Percentiles rank a stretch among this genome's conserved stretches.
Conservation (phyloP, 2,113 vertebrate species). For the Neotoma lepida region DNA sequence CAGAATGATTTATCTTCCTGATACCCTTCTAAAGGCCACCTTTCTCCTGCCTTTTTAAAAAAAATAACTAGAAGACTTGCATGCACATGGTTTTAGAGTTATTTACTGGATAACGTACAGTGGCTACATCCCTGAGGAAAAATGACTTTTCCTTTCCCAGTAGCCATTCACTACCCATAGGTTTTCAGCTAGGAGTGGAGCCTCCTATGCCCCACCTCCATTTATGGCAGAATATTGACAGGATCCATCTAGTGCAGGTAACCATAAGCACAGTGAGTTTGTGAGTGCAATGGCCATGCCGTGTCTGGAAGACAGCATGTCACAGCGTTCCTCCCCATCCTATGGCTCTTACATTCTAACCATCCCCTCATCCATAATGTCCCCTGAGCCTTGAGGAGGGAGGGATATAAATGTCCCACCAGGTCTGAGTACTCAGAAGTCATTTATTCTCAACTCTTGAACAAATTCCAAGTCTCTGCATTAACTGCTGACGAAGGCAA, state of each 20-base stretch:
- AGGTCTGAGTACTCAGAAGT: background rate
- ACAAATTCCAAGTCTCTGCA: background rate
- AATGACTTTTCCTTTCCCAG: background rate
- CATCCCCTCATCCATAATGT: background rate
- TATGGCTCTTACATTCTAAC: background rate
- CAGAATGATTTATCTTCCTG: background rate
- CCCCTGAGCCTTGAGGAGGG: background rate
- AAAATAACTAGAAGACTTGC: background rate
- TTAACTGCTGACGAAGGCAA: background rate
- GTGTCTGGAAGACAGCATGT: background rate
- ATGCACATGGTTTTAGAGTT: background rate
- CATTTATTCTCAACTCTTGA: background rate
- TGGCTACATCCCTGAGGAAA: background rate
- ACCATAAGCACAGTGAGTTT: background rate
- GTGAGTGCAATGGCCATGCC: background rate
- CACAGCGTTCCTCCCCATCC: background rate
- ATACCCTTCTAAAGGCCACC: background rate
- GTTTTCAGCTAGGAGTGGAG: no score
- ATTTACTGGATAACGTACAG: background rate
- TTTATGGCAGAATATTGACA: no score
- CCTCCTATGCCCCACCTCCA: no score
- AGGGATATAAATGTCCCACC: background rate
- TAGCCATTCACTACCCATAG: background rate
- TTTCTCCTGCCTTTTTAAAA: background rate
- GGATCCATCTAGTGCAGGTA: background rate